Percentiles rank a stretch among this genome's conserved stretches.
Conservation (phyloP, 2,888 invertebrate species). For the Andrena camellia region DNA sequence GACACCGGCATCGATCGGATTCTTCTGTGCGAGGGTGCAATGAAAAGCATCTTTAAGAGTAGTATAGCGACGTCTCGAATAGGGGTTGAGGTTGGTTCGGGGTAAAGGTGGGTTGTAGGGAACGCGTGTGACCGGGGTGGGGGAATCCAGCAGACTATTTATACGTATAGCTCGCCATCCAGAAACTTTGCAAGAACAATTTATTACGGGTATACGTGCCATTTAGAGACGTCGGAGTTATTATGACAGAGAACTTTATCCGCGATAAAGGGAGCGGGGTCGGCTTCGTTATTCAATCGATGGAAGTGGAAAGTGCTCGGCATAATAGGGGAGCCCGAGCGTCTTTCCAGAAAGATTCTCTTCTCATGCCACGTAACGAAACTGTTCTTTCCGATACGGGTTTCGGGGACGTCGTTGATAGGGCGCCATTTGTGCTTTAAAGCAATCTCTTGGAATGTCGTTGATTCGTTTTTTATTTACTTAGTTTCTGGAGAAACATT, state of each 20-base stretch:
- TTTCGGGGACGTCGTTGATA: neutral
- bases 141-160: slow-evolving; percentile 74
- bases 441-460: neutral
- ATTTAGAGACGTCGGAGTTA: slow-evolving; percentile 80
- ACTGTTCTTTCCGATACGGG: neutral
- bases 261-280: slow-evolving; percentile 63
- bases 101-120: slow-evolving; percentile 37
- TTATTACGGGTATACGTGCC: slow-evolving; percentile 82
- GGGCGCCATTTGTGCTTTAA: neutral
- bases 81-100: slow-evolving; percentile 51
- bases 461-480: neutral
- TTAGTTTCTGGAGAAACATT: neutral
- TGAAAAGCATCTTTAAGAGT: slow-evolving; percentile 76
- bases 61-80: slow-evolving; percentile 62
- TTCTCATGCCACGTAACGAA: slow-evolving; percentile 5
- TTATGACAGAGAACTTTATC: slow-evolving; percentile 81
- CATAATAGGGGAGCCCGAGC: slow-evolving; percentile 33
- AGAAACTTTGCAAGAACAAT: slow-evolving; percentile 81
- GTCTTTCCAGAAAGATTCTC: slow-evolving; percentile 28
- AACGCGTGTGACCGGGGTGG: slow-evolving; percentile 46
- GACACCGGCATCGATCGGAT: slow-evolving; percentile 74
- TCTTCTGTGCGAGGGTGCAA: slow-evolving; percentile 67
- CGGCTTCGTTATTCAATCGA: slow-evolving; percentile 60
- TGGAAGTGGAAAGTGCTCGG: slow-evolving; percentile 67
- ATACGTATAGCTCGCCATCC: slow-evolving; percentile 76